Conservation (phyloP, 2,888 invertebrate genomes). For the Tinea semifulvella region DNA sequence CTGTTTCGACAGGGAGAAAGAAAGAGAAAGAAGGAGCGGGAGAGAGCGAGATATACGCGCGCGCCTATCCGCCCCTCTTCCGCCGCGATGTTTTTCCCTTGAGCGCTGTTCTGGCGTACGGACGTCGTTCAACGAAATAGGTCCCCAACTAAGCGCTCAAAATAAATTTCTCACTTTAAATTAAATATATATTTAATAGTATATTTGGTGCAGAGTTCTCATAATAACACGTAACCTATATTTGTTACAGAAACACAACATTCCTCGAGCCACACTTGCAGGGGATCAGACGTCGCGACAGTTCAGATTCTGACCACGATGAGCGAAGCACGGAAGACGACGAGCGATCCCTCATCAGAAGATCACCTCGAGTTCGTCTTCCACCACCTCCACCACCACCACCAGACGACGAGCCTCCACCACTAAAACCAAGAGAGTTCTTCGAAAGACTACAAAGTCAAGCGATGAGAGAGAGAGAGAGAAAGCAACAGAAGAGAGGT, state of each 20-base stretch:
- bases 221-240: no score
- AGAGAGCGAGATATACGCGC: no score
- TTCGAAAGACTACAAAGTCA: conserved; percentile 57
- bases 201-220: no score
- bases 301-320: conserved; percentile 61
- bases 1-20: no score
- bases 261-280: conserved; percentile 80
- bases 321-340: conserved; percentile 60
- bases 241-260: conserved; percentile 75
- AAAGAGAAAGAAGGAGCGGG: no score
- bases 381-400: conserved; percentile 56
- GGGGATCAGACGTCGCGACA: conserved; percentile 62
- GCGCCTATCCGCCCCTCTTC: no score
- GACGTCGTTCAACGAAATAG: no score
- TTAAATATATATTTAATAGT: no score
- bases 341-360: conserved; percentile 49
- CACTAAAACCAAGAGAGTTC: conserved; percentile 66
- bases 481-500: conserved; percentile 37
- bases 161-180: no score
- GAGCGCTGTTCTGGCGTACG: no score
- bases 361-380: conserved; percentile 53
- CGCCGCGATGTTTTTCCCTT: no score
- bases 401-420: conserved; percentile 50
- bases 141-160: no score
- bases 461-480: conserved; percentile 56